Conservation (phyloP, 1,140 invertebrate species). For the Lutraria rhynchaena region DNA sequence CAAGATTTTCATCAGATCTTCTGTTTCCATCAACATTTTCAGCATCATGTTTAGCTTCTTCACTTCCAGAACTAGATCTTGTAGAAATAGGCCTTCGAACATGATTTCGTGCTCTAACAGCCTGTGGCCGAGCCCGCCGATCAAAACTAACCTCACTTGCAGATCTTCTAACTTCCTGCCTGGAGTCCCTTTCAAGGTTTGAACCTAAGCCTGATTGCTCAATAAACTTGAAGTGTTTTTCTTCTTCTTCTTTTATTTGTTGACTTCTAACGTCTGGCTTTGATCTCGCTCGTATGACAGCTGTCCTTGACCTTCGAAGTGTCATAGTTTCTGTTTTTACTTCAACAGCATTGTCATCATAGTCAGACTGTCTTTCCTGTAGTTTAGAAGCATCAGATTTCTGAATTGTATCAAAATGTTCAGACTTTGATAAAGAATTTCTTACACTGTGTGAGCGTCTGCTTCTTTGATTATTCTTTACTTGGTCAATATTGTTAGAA, state of each 20-base stretch:
- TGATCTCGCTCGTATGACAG: slow-evolving; percentile 46
- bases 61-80: slow-evolving; percentile 17
- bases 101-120: slow-evolving; percentile 14
- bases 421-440: slow-evolving; percentile 30
- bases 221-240: slow-evolving; percentile 43
- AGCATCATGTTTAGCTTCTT: no score
- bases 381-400: background rate
- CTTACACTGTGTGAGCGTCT: background rate
- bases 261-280: slow-evolving; percentile 9
- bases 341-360: slow-evolving; percentile 3
- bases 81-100: background rate
- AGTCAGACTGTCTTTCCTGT: slow-evolving; percentile 1
- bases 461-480: no score
- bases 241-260: slow-evolving; percentile 34
- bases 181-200: background rate
- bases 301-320: slow-evolving; percentile 21
- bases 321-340: background rate
- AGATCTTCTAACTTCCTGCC: slow-evolving; percentile 7
- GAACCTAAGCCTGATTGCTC: slow-evolving; percentile 4
- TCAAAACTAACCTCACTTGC: slow-evolving; percentile 35
- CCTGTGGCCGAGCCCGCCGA: slow-evolving; percentile 2
- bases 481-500: no score
- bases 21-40: slow-evolving; percentile 1
- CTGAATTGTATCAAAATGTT: background rate
- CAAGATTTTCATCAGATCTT: background rate